These are phyloP conservation scores for Hafferia zeledoni DNA, from an alignment of 2,797 vertebrate genomes.

Conservation along the genomic window DNA sequence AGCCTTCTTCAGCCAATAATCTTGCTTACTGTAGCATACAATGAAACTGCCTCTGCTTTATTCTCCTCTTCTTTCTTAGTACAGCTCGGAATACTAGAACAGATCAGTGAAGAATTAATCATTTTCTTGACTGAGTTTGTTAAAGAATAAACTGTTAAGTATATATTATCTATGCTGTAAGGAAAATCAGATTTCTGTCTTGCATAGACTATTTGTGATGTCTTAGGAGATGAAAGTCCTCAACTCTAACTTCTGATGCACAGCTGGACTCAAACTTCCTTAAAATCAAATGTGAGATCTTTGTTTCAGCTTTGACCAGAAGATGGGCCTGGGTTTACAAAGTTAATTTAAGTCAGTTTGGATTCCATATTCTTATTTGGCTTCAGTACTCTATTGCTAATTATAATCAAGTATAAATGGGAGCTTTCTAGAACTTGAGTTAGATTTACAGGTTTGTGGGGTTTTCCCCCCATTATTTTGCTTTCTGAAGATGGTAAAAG, in stretches of 20 bases:
- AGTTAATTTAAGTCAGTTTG: neutral
- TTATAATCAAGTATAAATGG: neutral
- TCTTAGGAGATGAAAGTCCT: neutral
- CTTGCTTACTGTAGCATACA: neutral
- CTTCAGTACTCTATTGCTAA: neutral
- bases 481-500: neutral
- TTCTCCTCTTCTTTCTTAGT: neutral
- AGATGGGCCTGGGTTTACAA: neutral
- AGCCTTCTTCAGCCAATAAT: conserved; percentile 6
- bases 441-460: neutral
- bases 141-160: neutral
- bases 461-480: fast-evolving
- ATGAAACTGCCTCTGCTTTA: neutral
- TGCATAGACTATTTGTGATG: neutral
- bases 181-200: neutral
- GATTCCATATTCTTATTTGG: neutral
- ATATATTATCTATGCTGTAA: neutral
- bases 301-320: neutral
- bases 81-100: neutral
- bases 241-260: neutral
- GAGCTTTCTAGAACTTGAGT: neutral
- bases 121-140: neutral
- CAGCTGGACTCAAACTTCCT: neutral
- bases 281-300: neutral
- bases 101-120: neutral